Conservation (phyloP, 2,113 vertebrate species). For the Strix uralensis region DNA sequence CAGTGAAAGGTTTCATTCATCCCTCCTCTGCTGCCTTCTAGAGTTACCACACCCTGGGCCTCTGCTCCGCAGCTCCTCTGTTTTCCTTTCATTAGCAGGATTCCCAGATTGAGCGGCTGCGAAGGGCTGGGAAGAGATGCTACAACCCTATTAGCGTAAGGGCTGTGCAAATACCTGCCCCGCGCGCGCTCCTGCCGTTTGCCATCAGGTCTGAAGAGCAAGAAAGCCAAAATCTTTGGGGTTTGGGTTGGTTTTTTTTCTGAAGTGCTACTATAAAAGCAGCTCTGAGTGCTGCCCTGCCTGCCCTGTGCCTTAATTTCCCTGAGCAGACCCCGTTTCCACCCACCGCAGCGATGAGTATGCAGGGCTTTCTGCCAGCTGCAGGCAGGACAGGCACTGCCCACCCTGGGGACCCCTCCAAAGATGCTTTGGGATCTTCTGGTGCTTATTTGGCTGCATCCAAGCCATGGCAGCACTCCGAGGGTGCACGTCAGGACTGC, state of each 20-base stretch:
- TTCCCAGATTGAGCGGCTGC: constrained; percentile 53
- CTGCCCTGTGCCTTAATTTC: background rate
- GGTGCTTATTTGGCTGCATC: background rate
- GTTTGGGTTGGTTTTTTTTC: background rate
- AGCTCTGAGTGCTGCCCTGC: fast-evolving
- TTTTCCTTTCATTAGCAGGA: constrained; percentile 74
- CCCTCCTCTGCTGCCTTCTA: constrained; percentile 62
- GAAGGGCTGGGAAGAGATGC: constrained; percentile 38
- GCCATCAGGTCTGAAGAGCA: background rate
- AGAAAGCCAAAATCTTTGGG: background rate
- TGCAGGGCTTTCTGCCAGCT: too few relatives aligned
- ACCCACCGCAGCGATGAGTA: fast-evolving
- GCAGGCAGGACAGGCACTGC: background rate
- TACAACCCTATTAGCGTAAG: background rate
- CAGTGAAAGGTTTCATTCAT: constrained; percentile 76
- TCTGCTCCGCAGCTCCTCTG: constrained; percentile 44
- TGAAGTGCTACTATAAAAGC: background rate
- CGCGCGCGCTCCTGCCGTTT: fast-evolving
- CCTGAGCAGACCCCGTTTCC: background rate
- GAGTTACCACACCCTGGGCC: constrained; percentile 70
- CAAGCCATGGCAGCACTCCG: fast-evolving
- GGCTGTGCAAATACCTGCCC: background rate
- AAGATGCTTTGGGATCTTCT: background rate
- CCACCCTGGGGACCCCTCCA: background rate
- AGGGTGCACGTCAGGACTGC: background rate